A percentile compares a stretch with the other conserved stretches of the same genome.
Evolutionary conservation across 1,140 invertebrate genomes (phyloP).

Genomic region (Physella acuta): DNA sequence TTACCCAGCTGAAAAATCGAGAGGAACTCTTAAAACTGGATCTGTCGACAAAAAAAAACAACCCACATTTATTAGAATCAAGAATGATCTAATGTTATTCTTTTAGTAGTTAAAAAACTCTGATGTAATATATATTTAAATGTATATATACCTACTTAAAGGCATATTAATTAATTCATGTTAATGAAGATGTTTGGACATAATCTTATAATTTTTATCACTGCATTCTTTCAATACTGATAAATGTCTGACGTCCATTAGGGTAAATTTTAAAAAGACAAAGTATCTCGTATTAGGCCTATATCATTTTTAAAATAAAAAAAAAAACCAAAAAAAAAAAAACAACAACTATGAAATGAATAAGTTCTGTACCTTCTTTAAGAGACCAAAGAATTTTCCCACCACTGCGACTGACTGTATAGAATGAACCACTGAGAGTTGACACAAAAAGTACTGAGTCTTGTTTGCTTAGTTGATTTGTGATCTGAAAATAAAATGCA

Average conservation of each 20-base stretch:
- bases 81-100: conserved; percentile 46
- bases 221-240: no score
- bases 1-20: conserved; percentile 47
- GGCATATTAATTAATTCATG: no score
- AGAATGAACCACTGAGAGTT: conserved; percentile 86
- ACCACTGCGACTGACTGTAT: conserved; percentile 78
- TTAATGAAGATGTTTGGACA: no score
- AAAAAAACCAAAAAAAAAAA: no score
- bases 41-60: conserved; percentile 50
- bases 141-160: no score
- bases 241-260: no score
- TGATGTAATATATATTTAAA: neutral
- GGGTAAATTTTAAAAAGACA: no score
- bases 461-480: conserved; percentile 39
- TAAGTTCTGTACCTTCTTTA: conserved; percentile 73
- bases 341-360: no score
- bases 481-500: conserved; percentile 29
- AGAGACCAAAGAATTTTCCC: conserved; percentile 86
- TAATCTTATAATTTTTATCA: no score
- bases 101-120: neutral
- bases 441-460: conserved; percentile 74
- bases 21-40: conserved; percentile 61
- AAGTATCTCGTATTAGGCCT: no score
- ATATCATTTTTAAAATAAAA: no score
- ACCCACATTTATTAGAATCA: no score